Evolutionary conservation across 2,888 invertebrate genomes (phyloP).

Genomic region (Metacarcinus magister): DNA sequence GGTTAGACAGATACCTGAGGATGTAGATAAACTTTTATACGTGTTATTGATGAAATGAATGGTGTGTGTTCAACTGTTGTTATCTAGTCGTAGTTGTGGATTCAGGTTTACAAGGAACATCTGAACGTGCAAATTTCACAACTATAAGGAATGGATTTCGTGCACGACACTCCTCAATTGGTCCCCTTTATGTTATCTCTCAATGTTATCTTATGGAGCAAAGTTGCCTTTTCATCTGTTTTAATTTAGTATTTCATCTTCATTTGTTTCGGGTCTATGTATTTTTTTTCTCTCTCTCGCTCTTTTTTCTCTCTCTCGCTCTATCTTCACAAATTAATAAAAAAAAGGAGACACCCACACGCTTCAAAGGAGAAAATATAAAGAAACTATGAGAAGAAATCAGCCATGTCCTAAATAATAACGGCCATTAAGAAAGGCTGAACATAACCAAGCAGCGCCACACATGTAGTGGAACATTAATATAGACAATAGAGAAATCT

Average conservation of each 20-base stretch:
- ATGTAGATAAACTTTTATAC: neutral
- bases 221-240: neutral
- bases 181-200: neutral
- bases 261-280: neutral
- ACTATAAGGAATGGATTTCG: neutral
- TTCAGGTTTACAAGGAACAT: neutral
- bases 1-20: neutral
- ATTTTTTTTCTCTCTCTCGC: slow-evolving; percentile 18
- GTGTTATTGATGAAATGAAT: no score
- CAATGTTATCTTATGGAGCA: neutral
- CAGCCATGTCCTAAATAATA: no score
- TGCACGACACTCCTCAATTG: neutral
- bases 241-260: neutral
- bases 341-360: neutral
- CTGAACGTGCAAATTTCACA: slow-evolving; percentile 22
- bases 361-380: no score
- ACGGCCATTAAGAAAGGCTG: no score
- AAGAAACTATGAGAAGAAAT: no score
- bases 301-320: neutral
- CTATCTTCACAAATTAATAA: neutral
- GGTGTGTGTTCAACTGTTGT: no score
- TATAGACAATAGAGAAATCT: no score
- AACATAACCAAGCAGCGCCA: no score
- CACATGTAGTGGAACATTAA: no score
- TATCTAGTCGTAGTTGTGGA: neutral